Evolutionary conservation across 2,888 invertebrate species (phyloP).

Genomic region (Drosophila rellima): DNA sequence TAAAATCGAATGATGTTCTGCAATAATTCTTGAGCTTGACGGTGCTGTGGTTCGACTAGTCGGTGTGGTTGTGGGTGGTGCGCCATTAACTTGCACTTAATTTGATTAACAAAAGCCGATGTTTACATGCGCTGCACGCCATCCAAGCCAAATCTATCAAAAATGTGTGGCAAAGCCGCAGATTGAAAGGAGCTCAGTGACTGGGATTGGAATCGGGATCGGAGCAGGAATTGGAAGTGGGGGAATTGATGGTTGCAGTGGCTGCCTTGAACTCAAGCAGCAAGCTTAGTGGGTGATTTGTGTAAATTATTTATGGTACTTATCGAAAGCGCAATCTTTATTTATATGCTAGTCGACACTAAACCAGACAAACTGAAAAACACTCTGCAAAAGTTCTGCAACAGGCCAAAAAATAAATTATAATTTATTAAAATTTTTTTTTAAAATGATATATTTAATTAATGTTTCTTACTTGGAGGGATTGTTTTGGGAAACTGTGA

Average conservation of each 20-base stretch:
- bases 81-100: conserved; percentile 82
- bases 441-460: too few species aligned
- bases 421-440: too few species aligned
- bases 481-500: too few species aligned
- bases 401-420: neutral
- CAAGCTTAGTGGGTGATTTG: conserved; percentile 53
- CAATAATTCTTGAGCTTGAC: conserved; percentile 56
- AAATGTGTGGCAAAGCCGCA: conserved; percentile 30
- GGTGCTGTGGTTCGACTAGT: conserved; percentile 3
- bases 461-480: too few species aligned
- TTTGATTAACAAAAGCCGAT: conserved; percentile 83
- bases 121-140: conserved; percentile 75
- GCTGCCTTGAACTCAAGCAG: conserved; percentile 25
- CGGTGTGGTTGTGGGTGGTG: conserved; percentile 1
- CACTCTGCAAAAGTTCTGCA: neutral
- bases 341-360: neutral
- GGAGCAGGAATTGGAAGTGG: neutral
- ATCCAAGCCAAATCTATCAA: conserved; percentile 63
- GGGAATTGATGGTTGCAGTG: conserved; percentile 46
- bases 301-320: conserved; percentile 42
- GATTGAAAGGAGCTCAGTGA: neutral
- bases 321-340: conserved; percentile 16
- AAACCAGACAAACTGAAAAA: neutral
- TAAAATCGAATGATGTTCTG: conserved; percentile 48
- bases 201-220: neutral